Evolutionary conservation across 2,888 invertebrate genomes (phyloP).

Genomic region (Patella ulyssiponensis): DNA sequence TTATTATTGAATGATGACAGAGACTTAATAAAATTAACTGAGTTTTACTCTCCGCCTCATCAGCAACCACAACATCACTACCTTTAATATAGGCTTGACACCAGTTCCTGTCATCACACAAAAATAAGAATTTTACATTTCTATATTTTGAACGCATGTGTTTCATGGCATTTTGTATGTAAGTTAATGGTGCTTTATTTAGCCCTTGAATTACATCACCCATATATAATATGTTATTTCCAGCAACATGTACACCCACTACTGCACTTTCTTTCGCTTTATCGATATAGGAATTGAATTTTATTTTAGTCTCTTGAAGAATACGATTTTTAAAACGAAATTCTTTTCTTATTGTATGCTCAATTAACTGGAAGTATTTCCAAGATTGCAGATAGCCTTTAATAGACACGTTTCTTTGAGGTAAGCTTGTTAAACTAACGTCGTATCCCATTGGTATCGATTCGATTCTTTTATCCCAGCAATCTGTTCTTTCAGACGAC

Average conservation of each 20-base stretch:
- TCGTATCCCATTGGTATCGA: conserved; percentile 24
- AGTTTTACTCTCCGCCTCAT: conserved; percentile 13
- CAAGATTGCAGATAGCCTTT: conserved; percentile 30
- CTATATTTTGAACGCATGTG: conserved; percentile 27
- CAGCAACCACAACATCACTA: conserved; percentile 4
- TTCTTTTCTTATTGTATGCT: conserved; percentile 10
- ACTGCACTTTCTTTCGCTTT: not conserved
- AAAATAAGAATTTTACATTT: conserved; percentile 19
- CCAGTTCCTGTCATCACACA: conserved; percentile 31
- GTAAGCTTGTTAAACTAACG: conserved; percentile 18
- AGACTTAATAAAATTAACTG: conserved; percentile 25
- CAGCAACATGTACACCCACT: conserved; percentile 28
- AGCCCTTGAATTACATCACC: conserved; percentile 14
- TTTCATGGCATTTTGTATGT: conserved; percentile 24
- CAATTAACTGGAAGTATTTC: conserved; percentile 24
- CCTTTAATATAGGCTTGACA: conserved; percentile 21
- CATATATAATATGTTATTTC: conserved; percentile 24
- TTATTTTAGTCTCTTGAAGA: not conserved
- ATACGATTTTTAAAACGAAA: conserved; percentile 14
- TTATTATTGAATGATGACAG: conserved; percentile 34
- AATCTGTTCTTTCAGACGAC: not conserved
- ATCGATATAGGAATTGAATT: not conserved
- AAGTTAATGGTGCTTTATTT: conserved; percentile 23
- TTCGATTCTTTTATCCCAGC: conserved; percentile 19
- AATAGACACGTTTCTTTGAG: conserved; percentile 13